Conservation (phyloP, 2,797 vertebrate genomes). For the Spheniscus humboldti region DNA sequence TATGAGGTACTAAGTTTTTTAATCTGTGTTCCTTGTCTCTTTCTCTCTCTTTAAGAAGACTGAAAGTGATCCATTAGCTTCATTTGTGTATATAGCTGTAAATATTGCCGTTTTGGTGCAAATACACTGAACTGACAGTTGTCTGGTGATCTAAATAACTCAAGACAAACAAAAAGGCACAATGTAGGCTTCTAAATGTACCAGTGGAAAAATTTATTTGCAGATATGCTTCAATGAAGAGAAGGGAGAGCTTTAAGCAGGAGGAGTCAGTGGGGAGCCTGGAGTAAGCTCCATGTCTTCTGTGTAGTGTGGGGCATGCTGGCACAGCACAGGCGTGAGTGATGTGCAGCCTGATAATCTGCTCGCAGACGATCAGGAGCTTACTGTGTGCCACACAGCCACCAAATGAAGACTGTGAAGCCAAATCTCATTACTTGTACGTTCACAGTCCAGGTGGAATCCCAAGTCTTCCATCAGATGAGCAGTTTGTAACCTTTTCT, state of each 20-base stretch:
- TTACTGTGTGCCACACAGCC: neutral
- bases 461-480: neutral
- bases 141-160: neutral
- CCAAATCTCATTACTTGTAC: rapidly evolving
- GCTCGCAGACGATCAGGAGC: rapidly evolving
- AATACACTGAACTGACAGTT: neutral
- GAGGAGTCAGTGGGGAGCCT: neutral
- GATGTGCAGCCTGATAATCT: neutral
- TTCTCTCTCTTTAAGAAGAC: neutral
- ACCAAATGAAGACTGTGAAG: rapidly evolving
- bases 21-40: neutral
- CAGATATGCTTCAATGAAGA: neutral
- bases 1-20: neutral
- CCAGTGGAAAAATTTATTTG: neutral
- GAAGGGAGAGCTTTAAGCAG: neutral
- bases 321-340: neutral
- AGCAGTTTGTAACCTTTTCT: neutral
- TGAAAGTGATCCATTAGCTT: neutral
- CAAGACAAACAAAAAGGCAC: neutral
- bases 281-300: neutral
- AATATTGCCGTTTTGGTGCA: neutral
- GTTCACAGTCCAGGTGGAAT: neutral
- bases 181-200: neutral
- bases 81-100: neutral
- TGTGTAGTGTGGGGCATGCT: rapidly evolving